Percentiles rank a stretch among this genome's conserved stretches.
These are phyloP conservation scores for Phyllotis vaccarum DNA, from an alignment of 2,797 vertebrate genomes.

Conservation along the genomic window DNA sequence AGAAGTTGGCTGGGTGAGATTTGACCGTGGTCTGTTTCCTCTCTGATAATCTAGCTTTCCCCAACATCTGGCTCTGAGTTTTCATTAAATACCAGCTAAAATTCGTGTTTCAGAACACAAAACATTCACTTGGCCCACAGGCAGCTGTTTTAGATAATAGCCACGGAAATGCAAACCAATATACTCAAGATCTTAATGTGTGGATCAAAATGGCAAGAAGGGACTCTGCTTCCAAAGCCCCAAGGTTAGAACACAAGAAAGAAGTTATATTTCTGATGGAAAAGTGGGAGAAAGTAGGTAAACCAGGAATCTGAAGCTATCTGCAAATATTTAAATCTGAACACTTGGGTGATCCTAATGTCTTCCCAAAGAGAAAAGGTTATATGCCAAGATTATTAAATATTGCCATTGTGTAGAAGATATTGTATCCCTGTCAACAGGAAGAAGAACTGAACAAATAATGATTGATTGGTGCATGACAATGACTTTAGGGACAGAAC, in stretches of 20 bases:
- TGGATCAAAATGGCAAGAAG: background rate
- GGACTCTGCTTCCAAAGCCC: background rate
- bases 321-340: background rate
- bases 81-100: too few species aligned
- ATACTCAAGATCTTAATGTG: too few species aligned
- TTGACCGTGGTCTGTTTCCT: too few species aligned
- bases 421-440: background rate
- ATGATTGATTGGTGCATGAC: background rate
- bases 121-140: background rate
- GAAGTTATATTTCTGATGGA: background rate
- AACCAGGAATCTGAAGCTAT: background rate
- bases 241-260: background rate
- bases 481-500: background rate
- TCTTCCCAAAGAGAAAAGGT: background rate
- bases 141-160: background rate
- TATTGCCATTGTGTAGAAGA: background rate
- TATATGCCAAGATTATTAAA: background rate
- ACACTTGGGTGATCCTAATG: background rate
- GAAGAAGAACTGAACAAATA: conserved; percentile 21
- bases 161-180: background rate
- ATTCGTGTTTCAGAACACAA: background rate
- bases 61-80: too few species aligned
- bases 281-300: background rate
- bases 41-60: too few species aligned
- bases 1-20: too few species aligned